Conservation (phyloP, 2,888 invertebrate genomes). For the Rhimphoctona megacephalus region DNA sequence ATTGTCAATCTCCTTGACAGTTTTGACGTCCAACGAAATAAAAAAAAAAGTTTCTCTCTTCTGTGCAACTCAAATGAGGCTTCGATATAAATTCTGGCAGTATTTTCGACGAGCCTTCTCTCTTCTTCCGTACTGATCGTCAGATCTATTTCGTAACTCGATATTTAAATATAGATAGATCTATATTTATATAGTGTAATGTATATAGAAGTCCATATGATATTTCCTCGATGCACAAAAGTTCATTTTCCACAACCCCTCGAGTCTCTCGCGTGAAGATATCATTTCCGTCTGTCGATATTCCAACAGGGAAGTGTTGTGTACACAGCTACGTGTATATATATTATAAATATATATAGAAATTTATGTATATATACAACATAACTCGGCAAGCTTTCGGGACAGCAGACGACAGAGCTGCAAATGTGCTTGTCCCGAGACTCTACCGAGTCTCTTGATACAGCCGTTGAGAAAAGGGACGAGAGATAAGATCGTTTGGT, state of each 20-base stretch:
- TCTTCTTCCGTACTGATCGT: background rate
- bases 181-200: background rate
- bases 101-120: conserved; percentile 1
- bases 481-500: conserved; percentile 30
- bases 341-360: background rate
- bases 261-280: conserved; percentile 43
- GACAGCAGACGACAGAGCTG: no score
- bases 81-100: conserved; percentile 31
- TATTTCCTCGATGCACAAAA: conserved; percentile 55
- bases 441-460: no score
- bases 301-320: conserved; percentile 40
- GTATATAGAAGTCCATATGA: conserved; percentile 1
- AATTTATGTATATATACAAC: conserved; percentile 1
- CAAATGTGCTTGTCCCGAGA: no score
- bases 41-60: background rate
- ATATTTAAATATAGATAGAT: background rate
- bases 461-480: background rate
- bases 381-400: no score
- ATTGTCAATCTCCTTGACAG: conserved; percentile 39
- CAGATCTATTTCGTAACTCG: conserved; percentile 37
- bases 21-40: conserved; percentile 3
- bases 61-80: background rate
- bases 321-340: background rate
- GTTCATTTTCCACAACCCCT: conserved; percentile 52
- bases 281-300: conserved; percentile 71